Conservation (phyloP, 2,797 vertebrate genomes). For the Dermochelys coriacea region DNA sequence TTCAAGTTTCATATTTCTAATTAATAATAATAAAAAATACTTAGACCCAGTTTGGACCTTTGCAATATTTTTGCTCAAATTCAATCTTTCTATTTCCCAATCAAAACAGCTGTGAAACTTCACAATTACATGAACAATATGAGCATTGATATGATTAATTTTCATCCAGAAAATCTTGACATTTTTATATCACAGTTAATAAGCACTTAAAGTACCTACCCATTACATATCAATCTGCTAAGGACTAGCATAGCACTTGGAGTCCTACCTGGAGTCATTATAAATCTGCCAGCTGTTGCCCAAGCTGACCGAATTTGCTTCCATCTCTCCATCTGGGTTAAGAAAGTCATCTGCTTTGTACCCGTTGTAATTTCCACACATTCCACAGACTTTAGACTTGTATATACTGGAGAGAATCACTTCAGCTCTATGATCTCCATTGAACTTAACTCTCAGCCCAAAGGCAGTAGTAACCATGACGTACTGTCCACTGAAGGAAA, state of each 20-base stretch:
- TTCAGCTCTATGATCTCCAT: constrained; percentile 73
- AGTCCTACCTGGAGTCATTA: constrained; percentile 72
- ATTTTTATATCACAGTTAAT: neutral
- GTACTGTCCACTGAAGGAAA: constrained; percentile 68
- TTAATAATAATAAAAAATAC: neutral
- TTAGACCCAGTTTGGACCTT: neutral
- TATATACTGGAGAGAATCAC: constrained; percentile 69
- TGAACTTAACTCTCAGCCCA: constrained; percentile 67
- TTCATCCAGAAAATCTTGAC: neutral
- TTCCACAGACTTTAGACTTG: constrained; percentile 73
- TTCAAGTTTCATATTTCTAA: neutral
- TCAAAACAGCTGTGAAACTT: constrained; percentile 3
- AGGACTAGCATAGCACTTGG: accelerated
- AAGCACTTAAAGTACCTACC: neutral
- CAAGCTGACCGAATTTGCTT: constrained; percentile 65
- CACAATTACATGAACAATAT: neutral
- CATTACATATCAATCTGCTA: neutral
- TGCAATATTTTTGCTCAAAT: neutral
- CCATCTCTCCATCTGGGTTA: constrained; percentile 74
- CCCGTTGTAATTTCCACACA: constrained; percentile 77
- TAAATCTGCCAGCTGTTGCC: constrained; percentile 78
- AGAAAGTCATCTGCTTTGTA: constrained; percentile 71
- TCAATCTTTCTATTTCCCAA: neutral
- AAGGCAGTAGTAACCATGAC: constrained; percentile 65
- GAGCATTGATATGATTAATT: neutral